phyloP scores from a whole-genome alignment of 2,113 vertebrate genomes.

The Apeltes quadracus region DNA sequence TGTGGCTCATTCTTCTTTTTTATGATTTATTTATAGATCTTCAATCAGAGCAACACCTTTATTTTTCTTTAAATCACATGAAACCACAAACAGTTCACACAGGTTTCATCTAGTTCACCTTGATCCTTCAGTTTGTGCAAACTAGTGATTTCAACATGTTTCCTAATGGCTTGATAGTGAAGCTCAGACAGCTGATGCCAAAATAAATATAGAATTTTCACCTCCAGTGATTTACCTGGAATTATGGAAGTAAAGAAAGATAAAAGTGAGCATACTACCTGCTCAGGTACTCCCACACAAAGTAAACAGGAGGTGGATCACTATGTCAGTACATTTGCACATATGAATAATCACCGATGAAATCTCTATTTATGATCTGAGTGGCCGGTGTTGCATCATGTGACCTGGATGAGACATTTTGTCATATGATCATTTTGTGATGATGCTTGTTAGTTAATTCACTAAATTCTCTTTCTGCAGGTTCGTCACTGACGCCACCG shows the following conservation, averaged over 20 bases:
- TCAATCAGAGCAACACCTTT: no score
- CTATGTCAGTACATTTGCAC: background rate
- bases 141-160: constrained; percentile 20
- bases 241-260: background rate
- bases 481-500: constrained; percentile 88
- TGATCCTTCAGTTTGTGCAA: constrained; percentile 26
- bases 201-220: background rate
- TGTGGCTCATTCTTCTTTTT: no score
- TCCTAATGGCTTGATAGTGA: constrained; percentile 3
- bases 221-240: background rate
- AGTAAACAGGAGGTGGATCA: no score
- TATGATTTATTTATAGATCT: no score
- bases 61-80: no score
- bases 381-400: background rate
- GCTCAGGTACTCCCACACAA: background rate
- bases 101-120: background rate
- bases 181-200: background rate
- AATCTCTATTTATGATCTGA: constrained; percentile 21
- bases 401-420: background rate
- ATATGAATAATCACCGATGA: constrained; percentile 11
- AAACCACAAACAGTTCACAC: no score
- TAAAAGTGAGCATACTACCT: background rate
- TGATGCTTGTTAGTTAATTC: no score
- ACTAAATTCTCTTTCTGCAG: constrained; percentile 65
- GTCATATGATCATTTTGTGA: no score